Evolutionary conservation across 35 echinoderm and acorn worm genomes (phyloP).

Genomic region (Patiria miniata): DNA sequence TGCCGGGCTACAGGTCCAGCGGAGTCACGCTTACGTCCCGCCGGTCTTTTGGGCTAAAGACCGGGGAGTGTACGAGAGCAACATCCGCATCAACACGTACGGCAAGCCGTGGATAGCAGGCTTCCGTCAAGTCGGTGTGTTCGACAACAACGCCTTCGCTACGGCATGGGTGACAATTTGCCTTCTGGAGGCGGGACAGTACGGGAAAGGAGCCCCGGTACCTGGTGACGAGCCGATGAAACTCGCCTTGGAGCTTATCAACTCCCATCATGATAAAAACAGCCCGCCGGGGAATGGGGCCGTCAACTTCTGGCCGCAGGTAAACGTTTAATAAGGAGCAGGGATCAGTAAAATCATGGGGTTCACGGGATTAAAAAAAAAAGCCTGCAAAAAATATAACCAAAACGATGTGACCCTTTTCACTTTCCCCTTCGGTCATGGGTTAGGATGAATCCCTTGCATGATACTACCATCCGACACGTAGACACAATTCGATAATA

Average conservation of each 20-base stretch:
- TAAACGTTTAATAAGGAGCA: neutral
- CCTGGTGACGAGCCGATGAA: constrained; percentile 26
- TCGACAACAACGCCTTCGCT: constrained; percentile 33
- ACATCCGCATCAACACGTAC: constrained; percentile 20
- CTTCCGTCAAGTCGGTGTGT: neutral
- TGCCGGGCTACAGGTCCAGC: neutral
- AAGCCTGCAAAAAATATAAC: no score
- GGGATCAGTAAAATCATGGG: no score
- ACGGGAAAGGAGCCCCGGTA: neutral
- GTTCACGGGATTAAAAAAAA: no score
- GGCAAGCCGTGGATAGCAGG: neutral
- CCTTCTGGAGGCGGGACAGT: neutral
- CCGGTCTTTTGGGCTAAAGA: constrained; percentile 10
- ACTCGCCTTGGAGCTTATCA: neutral
- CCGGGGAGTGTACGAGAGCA: constrained; percentile 15
- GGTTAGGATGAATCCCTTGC: no score
- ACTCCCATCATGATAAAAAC: constrained; percentile 28
- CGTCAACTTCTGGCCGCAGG: constrained; percentile 33
- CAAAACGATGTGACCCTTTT: no score
- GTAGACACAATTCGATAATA: no score
- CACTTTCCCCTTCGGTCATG: no score
- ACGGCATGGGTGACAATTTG: constrained; percentile 4
- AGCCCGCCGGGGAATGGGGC: constrained; percentile 3
- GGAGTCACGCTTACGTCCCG: neutral
- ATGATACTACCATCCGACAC: no score